phyloP scores from a whole-genome alignment of 2,113 vertebrate genomes.

The Pluvialis apricaria region DNA sequence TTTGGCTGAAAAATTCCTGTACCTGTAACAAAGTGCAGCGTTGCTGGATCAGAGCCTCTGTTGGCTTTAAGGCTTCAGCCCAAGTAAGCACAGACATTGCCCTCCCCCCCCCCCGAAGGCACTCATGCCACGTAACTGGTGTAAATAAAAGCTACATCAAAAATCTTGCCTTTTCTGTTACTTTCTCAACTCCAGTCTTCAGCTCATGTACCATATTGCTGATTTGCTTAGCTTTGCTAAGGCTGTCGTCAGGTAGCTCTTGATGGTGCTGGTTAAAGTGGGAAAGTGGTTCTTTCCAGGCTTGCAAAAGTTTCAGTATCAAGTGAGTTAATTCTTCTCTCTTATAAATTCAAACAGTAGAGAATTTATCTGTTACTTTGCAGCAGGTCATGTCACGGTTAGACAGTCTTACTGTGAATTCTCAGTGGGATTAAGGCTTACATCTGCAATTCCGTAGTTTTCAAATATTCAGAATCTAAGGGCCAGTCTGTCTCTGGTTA shows the following conservation, averaged over 20 bases:
- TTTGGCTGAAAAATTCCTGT: neutral
- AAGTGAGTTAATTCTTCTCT: slow-evolving; percentile 77
- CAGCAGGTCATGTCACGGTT: neutral
- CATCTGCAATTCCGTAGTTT: neutral
- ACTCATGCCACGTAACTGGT: neutral
- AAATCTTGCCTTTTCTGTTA: slow-evolving; percentile 77
- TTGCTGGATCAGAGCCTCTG: neutral
- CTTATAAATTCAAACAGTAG: slow-evolving; percentile 28
- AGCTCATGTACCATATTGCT: slow-evolving; percentile 81
- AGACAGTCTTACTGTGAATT: neutral
- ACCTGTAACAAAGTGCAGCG: neutral
- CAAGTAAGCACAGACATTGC: neutral
- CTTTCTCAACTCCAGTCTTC: slow-evolving; percentile 77
- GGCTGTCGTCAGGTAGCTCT: slow-evolving; percentile 71
- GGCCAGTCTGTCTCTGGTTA: neutral
- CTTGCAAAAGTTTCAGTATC: slow-evolving; percentile 79
- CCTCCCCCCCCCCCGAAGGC: rapidly evolving
- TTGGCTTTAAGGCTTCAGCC: neutral
- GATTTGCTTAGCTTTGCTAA: slow-evolving; percentile 80
- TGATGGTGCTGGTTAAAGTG: slow-evolving; percentile 76
- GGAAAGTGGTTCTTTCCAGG: slow-evolving; percentile 80
- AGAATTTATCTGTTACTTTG: neutral
- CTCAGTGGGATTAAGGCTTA: neutral
- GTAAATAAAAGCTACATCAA: neutral
- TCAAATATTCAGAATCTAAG: neutral